phyloP scores from a whole-genome alignment of 2,888 invertebrate genomes.

The Priocnemis perturbator region DNA sequence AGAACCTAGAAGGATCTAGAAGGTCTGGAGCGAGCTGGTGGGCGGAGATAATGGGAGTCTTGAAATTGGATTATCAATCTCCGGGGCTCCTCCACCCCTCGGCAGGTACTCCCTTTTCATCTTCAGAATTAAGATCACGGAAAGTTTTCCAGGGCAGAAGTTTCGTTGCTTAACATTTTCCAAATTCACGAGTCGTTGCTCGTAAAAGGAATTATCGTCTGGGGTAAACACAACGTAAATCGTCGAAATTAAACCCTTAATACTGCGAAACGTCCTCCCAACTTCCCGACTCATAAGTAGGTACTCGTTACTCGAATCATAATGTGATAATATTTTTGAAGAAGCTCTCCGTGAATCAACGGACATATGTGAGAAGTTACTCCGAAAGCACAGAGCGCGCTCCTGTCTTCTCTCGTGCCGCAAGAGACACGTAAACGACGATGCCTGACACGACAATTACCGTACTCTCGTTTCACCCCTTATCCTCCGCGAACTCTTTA shows the following conservation, averaged over 20 bases:
- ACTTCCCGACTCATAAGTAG: too few species aligned
- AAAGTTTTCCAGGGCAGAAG: conserved; percentile 31
- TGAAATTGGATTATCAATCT: conserved; percentile 62
- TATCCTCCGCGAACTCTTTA: too few species aligned
- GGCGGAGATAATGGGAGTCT: conserved; percentile 60
- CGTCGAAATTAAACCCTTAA: not conserved
- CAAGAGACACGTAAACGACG: too few species aligned
- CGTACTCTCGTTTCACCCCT: too few species aligned
- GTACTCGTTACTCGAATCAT: too few species aligned
- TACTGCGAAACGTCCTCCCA: too few species aligned
- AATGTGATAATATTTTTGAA: too few species aligned
- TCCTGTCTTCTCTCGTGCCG: too few species aligned
- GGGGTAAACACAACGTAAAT: conserved; percentile 4
- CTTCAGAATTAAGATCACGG: conserved; percentile 52
- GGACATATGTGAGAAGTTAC: too few species aligned
- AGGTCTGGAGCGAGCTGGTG: conserved; percentile 53
- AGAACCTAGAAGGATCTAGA: conserved; percentile 47
- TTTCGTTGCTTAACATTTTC: conserved; percentile 20
- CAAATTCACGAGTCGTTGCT: conserved; percentile 8
- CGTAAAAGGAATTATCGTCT: not conserved
- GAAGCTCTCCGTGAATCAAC: too few species aligned
- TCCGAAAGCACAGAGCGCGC: too few species aligned
- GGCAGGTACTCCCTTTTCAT: conserved; percentile 50
- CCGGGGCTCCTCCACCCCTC: conserved; percentile 48
- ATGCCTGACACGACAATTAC: too few species aligned